These are phyloP conservation scores for Pyrrhia umbra DNA, from an alignment of 2,888 invertebrate genomes.

Conservation along the genomic window DNA sequence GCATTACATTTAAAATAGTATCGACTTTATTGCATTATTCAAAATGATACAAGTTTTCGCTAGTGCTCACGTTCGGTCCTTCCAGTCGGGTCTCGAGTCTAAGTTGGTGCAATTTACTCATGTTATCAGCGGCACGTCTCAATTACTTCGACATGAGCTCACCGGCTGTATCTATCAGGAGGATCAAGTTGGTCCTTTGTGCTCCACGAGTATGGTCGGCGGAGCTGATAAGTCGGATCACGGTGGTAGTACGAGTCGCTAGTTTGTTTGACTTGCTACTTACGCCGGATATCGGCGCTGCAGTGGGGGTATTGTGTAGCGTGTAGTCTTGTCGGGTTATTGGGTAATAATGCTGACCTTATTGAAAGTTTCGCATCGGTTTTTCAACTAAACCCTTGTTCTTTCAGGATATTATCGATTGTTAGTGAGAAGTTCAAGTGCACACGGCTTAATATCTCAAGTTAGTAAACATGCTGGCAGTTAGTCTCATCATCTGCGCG, in stretches of 20 bases:
- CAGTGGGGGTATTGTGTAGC: neutral
- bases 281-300: conserved; percentile 22
- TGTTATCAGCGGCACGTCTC: conserved; percentile 2
- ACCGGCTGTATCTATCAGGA: conserved; percentile 7
- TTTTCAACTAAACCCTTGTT: neutral
- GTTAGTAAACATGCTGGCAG: neutral
- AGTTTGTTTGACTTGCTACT: conserved; percentile 46
- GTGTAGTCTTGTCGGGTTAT: neutral
- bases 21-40: no score
- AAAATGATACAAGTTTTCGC: neutral
- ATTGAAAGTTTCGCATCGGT: neutral
- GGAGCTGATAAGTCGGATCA: conserved; percentile 45
- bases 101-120: neutral
- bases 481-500: conserved; percentile 1
- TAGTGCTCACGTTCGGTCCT: neutral
- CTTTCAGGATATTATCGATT: conserved; percentile 13
- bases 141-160: conserved; percentile 8
- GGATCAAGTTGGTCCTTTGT: conserved; percentile 40
- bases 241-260: conserved; percentile 13
- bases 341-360: neutral
- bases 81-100: no score
- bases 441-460: neutral
- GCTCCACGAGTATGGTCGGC: conserved; percentile 4
- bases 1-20: neutral
- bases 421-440: neutral